Base-by-base conservation (phyloP, 1,140 invertebrate genomes). In the Bombus soroeensis region DNA sequence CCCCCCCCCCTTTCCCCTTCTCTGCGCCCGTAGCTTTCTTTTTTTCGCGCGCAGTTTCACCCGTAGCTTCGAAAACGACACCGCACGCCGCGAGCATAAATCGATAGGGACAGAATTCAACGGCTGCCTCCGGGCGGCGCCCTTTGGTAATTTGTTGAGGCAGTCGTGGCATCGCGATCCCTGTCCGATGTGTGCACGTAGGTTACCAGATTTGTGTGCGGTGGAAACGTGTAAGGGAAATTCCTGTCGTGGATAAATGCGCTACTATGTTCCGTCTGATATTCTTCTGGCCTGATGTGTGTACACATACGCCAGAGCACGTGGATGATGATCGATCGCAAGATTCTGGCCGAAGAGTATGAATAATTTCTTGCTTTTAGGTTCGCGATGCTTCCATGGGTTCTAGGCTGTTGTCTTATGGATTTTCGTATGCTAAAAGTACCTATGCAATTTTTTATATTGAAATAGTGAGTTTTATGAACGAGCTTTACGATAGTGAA, bases 81-180 rank as follows among this genome's bases (percentile, higher is more conserved):
- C 37, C 64, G n/a, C 41, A 39, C 72, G 34, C 6, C 78, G 28
- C 39, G 73, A 71, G 85, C 64, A 83, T 86, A 77, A 83, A 86
- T 86, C 81, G 80, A 83, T 75, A 62, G 53, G 28, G 62, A 71
- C 79, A 83, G 80, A 76, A 71, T 83, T 76, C 85, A 86, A 83
- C 59, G 80, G 53, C 25, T 37, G 62, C 72, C 62, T 57, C 71
- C 37, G 62, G 32, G 12, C 43, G 47, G 32, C 72, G 53, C 62
- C 84, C 79, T 71, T 76, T 25, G 32, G 80, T 86, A 86, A 86
- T 86, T 83, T 83, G 81, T 64, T 77, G 82, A 86, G 62, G 47
- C 18, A 53, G 47, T 53, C 57, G 41, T 12, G 62, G 41, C 25
- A 53, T n/a, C 25, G 13, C 2, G 25, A 28, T 64, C 28, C 37